These are phyloP conservation scores for Plutomurus gul DNA, from an alignment of 1,140 invertebrate genomes.

Conservation along the genomic window DNA sequence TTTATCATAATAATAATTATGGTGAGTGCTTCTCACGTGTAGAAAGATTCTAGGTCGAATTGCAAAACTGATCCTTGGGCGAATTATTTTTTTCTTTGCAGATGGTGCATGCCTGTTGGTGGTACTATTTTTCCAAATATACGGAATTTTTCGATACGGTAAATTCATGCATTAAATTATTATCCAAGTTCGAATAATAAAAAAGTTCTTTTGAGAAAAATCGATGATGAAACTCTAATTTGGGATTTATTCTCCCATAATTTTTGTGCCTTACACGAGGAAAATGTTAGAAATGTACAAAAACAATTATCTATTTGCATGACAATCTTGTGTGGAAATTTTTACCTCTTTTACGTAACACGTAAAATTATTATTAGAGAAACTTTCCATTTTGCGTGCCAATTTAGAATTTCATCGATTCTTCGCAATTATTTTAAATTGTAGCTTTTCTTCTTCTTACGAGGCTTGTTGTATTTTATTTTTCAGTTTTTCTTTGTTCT, in stretches of 20 bases:
- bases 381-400: background rate
- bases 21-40: background rate
- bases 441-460: background rate
- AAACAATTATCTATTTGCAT: too few relatives aligned
- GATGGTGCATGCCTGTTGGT: constrained; percentile 91
- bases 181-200: too few relatives aligned
- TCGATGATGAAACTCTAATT: too few relatives aligned
- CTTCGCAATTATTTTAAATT: background rate
- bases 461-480: constrained; percentile 48
- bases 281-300: too few relatives aligned
- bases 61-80: too few relatives aligned
- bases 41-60: background rate
- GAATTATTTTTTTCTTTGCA: constrained; percentile 59
- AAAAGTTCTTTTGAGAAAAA: too few relatives aligned
- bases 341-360: too few relatives aligned
- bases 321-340: too few relatives aligned
- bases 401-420: background rate
- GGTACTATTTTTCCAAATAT: constrained; percentile 96
- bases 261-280: too few relatives aligned
- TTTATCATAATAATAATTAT: too few relatives aligned
- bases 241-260: too few relatives aligned
- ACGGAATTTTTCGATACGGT: constrained; percentile 96
- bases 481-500: constrained; percentile 86
- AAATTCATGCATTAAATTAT: constrained; percentile 59
- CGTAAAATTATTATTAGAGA: too few relatives aligned